These are phyloP conservation scores for Anneissia japonica DNA, from an alignment of 35 echinoderm and acorn worm species.

Conservation along the genomic window DNA sequence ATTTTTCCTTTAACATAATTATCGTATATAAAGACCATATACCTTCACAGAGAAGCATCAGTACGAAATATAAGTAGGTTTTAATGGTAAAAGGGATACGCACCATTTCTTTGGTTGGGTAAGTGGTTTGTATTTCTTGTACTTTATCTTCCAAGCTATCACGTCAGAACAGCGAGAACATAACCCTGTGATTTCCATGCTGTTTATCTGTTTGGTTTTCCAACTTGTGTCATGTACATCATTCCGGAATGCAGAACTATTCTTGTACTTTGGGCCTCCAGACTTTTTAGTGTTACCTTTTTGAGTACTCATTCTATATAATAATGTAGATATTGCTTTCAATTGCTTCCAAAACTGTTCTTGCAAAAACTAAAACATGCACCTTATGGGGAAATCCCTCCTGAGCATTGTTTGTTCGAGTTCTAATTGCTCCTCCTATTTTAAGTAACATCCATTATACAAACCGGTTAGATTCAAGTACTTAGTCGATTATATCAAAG, in stretches of 20 bases:
- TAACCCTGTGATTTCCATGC: constrained; percentile 53
- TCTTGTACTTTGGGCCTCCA: constrained; percentile 64
- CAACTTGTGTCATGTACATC: constrained; percentile 72
- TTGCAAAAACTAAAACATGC: too few relatives aligned
- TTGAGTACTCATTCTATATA: constrained; percentile 72
- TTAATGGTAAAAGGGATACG: neutral
- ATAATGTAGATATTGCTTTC: neutral
- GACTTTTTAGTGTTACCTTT: constrained; percentile 68
- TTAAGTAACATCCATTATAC: neutral
- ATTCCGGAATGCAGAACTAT: constrained; percentile 64
- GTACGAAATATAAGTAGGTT: too few relatives aligned
- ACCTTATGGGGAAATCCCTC: neutral
- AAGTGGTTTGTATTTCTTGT: constrained; percentile 83
- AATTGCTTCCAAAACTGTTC: too few relatives aligned
- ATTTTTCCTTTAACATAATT: too few relatives aligned
- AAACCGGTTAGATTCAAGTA: too few relatives aligned
- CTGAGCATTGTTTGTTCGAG: neutral
- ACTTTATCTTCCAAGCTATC: constrained; percentile 90
- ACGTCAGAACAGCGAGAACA: constrained; percentile 61
- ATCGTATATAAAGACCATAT: too few relatives aligned
- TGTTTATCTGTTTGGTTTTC: constrained; percentile 51
- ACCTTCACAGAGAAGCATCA: too few relatives aligned
- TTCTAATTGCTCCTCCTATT: neutral
- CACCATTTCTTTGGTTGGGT: constrained; percentile 91
- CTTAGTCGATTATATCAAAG: too few relatives aligned